Percentiles rank a stretch among this genome's conserved stretches.
Conservation (phyloP, 23 tunicate genomes). For the Corella eumyota region DNA sequence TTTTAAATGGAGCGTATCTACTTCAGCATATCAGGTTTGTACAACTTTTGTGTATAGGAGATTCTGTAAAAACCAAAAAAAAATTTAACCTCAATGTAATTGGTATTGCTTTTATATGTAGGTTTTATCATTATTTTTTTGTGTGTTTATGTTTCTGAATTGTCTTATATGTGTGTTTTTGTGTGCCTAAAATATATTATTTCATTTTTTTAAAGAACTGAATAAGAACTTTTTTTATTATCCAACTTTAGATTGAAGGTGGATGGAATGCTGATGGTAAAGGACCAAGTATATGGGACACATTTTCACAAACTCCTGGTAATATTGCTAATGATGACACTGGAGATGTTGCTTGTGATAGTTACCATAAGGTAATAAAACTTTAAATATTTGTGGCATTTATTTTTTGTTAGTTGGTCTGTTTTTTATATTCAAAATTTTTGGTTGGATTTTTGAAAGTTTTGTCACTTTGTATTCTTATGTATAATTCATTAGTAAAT, state of each 20-base stretch:
- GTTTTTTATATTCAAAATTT: neutral
- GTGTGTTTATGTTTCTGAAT: too few relatives aligned
- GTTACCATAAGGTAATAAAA: conserved; percentile 79
- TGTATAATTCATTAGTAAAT: neutral
- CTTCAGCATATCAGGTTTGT: conserved; percentile 90
- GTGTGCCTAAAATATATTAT: too few relatives aligned
- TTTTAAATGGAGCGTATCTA: conserved; percentile 92
- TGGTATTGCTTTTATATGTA: too few relatives aligned
- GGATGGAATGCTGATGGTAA: conserved; percentile 98
- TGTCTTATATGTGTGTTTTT: too few relatives aligned
- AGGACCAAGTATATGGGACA: conserved; percentile 92
- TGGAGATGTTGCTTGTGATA: conserved; percentile 97
- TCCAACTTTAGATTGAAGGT: conserved; percentile 85
- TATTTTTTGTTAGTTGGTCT: neutral
- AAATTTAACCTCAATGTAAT: too few relatives aligned
- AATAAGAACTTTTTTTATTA: too few relatives aligned
- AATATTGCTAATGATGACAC: conserved; percentile 73
- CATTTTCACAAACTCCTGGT: conserved; percentile 51
- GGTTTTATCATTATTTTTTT: too few relatives aligned
- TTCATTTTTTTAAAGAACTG: too few relatives aligned
- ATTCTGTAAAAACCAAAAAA: neutral
- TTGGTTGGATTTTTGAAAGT: neutral
- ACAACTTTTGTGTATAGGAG: neutral
- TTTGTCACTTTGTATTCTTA: neutral
- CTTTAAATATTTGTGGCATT: neutral